These are phyloP conservation scores for Lepisosteus oculatus DNA, from an alignment of 2,113 vertebrate genomes.

Conservation along the genomic window DNA sequence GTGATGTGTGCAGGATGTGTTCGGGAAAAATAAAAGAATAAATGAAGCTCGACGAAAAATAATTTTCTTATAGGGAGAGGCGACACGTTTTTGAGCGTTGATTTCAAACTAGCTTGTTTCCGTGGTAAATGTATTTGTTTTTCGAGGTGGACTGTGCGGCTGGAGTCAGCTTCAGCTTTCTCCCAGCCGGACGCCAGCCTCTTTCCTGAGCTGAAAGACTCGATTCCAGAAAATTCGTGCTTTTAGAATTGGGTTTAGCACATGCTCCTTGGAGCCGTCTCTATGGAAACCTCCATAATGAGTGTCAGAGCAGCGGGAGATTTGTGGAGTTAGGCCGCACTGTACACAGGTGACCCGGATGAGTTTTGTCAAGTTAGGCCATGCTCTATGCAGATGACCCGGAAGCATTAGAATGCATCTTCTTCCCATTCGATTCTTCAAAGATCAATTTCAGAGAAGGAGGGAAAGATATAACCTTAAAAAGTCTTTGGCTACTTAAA, in stretches of 20 bases:
- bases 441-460: too few relatives aligned
- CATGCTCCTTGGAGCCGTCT: constrained; percentile 65
- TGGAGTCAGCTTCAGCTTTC: constrained; percentile 55
- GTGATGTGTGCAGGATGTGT: too few relatives aligned
- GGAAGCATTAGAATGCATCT: too few relatives aligned
- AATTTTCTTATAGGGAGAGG: too few relatives aligned
- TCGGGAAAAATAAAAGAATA: too few relatives aligned
- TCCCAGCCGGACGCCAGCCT: constrained; percentile 50
- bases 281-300: constrained; percentile 73
- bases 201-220: constrained; percentile 41
- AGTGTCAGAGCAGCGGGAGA: constrained; percentile 46
- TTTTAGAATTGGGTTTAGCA: constrained; percentile 64
- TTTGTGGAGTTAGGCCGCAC: constrained; percentile 34
- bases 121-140: constrained; percentile 45
- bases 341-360: constrained; percentile 51
- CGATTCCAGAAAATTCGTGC: constrained; percentile 63
- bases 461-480: too few relatives aligned
- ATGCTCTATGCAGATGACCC: too few relatives aligned
- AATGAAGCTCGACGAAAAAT: too few relatives aligned
- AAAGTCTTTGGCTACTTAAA: too few relatives aligned
- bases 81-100: neutral
- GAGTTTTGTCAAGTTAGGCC: constrained; percentile 1
- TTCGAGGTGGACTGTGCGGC: constrained; percentile 46
- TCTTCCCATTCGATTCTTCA: too few relatives aligned
- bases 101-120: neutral